phyloP scores from a whole-genome alignment of 2,888 invertebrate genomes.

The Lasioglossum morio region DNA sequence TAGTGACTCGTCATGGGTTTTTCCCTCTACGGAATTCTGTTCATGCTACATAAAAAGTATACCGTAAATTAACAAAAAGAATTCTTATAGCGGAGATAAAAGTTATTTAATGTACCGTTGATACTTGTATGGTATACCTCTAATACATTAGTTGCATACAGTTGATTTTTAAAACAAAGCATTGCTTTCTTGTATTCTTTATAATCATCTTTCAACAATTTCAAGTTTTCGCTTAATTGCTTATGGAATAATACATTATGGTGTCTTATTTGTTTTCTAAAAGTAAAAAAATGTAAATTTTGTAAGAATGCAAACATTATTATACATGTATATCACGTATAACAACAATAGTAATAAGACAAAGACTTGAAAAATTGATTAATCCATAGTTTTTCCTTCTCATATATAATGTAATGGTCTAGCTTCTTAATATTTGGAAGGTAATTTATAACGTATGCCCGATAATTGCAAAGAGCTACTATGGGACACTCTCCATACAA shows the following conservation, averaged over 20 bases:
- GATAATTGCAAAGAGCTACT: conserved; percentile 67
- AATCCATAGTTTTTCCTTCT: conserved; percentile 57
- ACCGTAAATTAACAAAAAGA: neutral
- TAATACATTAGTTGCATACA: conserved; percentile 21
- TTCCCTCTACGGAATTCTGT: conserved; percentile 12
- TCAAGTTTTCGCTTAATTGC: conserved; percentile 42
- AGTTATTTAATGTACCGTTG: neutral
- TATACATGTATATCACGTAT: conserved; percentile 3
- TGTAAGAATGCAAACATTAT: neutral
- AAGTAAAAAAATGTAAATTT: conserved; percentile 25
- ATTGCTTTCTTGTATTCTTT: conserved; percentile 38
- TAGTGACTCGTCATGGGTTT: neutral
- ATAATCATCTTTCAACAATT: conserved; percentile 40
- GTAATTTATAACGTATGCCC: conserved; percentile 60
- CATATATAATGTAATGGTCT: conserved; percentile 63
- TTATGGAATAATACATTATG: conserved; percentile 61
- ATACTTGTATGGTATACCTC: conserved; percentile 24
- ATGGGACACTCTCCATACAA: conserved; percentile 72
- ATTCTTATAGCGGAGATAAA: neutral
- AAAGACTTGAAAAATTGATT: conserved; percentile 57
- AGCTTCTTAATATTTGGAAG: conserved; percentile 63
- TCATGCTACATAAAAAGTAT: neutral
- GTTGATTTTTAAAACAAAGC: conserved; percentile 21
- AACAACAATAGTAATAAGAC: neutral
- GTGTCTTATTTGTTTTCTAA: conserved; percentile 63